Conservation (phyloP, 2,113 vertebrate genomes). For the Lophotis ruficrista region DNA sequence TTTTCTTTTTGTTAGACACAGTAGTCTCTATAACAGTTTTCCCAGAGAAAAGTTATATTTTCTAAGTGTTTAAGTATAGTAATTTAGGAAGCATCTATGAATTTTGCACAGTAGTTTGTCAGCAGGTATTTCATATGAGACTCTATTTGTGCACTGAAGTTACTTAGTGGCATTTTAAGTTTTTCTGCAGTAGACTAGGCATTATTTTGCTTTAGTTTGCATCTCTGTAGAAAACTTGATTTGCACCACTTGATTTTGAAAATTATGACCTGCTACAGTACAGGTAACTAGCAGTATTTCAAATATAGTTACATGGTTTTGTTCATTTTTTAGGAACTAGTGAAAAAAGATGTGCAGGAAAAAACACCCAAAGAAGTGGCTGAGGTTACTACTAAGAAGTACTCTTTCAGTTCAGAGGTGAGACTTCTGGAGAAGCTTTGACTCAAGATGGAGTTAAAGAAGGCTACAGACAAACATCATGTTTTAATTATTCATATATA, state of each 20-base stretch:
- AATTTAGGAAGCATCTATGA: neutral
- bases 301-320: neutral
- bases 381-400: neutral
- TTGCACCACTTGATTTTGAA: neutral
- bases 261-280: neutral
- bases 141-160: neutral
- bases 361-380: neutral
- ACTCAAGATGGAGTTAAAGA: neutral
- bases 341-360: neutral
- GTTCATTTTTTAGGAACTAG: conserved; percentile 13
- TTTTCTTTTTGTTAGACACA: conserved; percentile 21
- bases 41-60: neutral
- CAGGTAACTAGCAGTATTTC: neutral
- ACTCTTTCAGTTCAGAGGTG: neutral
- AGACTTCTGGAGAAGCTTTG: neutral
- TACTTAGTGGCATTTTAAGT: neutral
- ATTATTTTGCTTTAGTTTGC: neutral
- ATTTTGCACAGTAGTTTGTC: neutral
- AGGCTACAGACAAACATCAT: neutral
- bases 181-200: neutral
- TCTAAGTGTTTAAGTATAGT: neutral
- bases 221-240: neutral
- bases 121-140: neutral
- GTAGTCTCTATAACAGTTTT: neutral
- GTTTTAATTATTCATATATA: neutral